Evolutionary conservation across 2,888 invertebrate genomes (phyloP).

Genomic region (Habroteleia sp.): DNA sequence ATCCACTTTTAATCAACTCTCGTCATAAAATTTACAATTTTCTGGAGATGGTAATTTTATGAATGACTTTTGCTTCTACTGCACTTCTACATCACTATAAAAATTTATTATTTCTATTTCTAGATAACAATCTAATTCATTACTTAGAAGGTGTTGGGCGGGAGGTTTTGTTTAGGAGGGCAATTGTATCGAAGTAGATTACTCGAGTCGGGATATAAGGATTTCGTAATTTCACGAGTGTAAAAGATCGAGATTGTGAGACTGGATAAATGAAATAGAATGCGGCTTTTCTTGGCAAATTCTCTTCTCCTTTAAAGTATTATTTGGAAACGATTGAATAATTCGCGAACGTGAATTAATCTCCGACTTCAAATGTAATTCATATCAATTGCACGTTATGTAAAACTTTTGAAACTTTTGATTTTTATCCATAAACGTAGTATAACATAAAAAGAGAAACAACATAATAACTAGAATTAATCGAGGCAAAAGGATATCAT

Average conservation of each 20-base stretch:
- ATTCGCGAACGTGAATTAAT: constrained; percentile 11
- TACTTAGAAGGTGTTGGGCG: constrained; percentile 10
- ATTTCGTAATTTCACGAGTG: constrained; percentile 55
- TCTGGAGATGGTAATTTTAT: too few relatives aligned
- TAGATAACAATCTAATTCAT: constrained; percentile 43
- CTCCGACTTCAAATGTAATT: neutral
- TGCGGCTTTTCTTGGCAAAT: constrained; percentile 46
- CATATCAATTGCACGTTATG: too few relatives aligned
- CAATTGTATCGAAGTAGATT: constrained; percentile 47
- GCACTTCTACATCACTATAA: constrained; percentile 27
- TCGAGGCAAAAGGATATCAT: too few relatives aligned
- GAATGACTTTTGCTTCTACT: too few relatives aligned
- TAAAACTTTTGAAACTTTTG: too few relatives aligned
- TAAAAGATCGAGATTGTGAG: constrained; percentile 51
- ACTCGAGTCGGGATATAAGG: constrained; percentile 30
- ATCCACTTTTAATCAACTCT: too few relatives aligned
- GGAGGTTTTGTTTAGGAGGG: constrained; percentile 36
- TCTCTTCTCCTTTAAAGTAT: constrained; percentile 24
- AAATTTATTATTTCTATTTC: constrained; percentile 25
- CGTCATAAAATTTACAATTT: constrained; percentile 36
- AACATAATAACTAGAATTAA: too few relatives aligned
- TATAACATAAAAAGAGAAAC: too few relatives aligned
- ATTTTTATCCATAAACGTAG: too few relatives aligned
- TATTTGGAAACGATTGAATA: constrained; percentile 28
- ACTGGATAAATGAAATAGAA: constrained; percentile 51